These are phyloP conservation scores for Melanotaenia parkinsoni DNA, from an alignment of 2,797 vertebrate genomes.

Conservation along the genomic window DNA sequence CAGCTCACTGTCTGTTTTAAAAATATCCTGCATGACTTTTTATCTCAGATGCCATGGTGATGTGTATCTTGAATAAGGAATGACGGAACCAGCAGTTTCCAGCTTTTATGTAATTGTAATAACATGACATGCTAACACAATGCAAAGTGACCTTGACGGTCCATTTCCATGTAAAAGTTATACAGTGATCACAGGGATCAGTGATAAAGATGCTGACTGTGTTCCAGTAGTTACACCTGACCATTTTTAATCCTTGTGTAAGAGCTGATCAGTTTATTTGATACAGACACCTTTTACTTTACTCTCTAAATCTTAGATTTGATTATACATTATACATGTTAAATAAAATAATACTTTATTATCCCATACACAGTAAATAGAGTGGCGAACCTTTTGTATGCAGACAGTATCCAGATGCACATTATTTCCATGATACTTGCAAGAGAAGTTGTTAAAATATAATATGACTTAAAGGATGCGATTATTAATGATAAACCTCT, in stretches of 20 bases:
- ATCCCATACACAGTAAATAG: too few relatives aligned
- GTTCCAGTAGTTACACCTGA: not conserved
- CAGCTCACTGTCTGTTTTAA: constrained; percentile 22
- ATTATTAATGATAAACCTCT: too few relatives aligned
- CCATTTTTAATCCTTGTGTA: too few relatives aligned
- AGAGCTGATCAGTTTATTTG: not conserved
- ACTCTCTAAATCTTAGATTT: too few relatives aligned
- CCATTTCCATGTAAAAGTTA: constrained; percentile 29
- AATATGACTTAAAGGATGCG: too few relatives aligned
- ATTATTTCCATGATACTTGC: too few relatives aligned
- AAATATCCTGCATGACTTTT: constrained; percentile 26
- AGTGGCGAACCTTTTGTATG: too few relatives aligned
- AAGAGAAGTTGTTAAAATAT: too few relatives aligned
- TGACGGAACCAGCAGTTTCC: constrained; percentile 8
- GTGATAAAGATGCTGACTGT: not conserved
- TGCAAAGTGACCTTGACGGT: constrained; percentile 42
- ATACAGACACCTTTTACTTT: not conserved
- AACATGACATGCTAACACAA: constrained; percentile 6
- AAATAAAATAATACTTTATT: too few relatives aligned
- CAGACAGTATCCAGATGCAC: too few relatives aligned
- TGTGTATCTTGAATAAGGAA: constrained; percentile 30
- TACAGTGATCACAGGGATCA: not conserved
- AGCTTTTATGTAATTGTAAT: constrained; percentile 45
- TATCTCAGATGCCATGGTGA: constrained; percentile 48
- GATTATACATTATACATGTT: too few relatives aligned